Evolutionary conservation across 2,888 invertebrate species (phyloP).

Genomic region (Molanna angustata): DNA sequence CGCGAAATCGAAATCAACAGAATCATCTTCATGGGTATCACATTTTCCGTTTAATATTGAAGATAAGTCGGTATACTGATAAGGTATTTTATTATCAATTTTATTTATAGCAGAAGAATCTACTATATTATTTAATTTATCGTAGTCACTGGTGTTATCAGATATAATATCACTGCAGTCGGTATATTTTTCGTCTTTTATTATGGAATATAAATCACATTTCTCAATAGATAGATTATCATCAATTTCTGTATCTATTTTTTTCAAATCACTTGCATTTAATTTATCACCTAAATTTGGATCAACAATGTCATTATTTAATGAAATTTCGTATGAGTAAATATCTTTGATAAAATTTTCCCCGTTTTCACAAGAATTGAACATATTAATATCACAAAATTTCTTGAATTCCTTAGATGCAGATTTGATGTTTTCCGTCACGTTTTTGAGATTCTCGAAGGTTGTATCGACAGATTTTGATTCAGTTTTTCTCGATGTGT

Average conservation of each 20-base stretch:
- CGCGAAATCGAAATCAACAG: slow-evolving; percentile 11
- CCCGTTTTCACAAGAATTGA: slow-evolving; percentile 20
- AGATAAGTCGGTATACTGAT: slow-evolving; percentile 13
- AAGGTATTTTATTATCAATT: too few relatives aligned
- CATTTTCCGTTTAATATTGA: slow-evolving; percentile 13
- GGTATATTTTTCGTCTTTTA: neutral
- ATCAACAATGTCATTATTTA: slow-evolving; percentile 11
- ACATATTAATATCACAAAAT: slow-evolving; percentile 31
- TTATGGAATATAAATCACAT: neutral
- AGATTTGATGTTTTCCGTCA: slow-evolving; percentile 15
- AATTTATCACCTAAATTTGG: neutral
- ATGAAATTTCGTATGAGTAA: slow-evolving; percentile 8
- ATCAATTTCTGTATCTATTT: neutral
- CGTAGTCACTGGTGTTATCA: too few relatives aligned
- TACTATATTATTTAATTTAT: too few relatives aligned
- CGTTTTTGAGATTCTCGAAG: neutral
- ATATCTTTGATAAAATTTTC: slow-evolving; percentile 5
- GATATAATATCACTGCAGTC: too few relatives aligned
- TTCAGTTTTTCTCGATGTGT: neutral
- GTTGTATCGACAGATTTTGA: neutral
- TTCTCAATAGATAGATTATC: slow-evolving; percentile 4
- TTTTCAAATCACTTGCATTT: neutral
- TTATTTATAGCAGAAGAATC: too few relatives aligned
- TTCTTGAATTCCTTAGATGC: slow-evolving; percentile 26
- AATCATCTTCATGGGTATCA: slow-evolving; percentile 5